Evolutionary conservation across 2,888 invertebrate species (phyloP), one percentile per base, ranked within the genome.

Genomic region (Oeneis ivallda): DNA sequence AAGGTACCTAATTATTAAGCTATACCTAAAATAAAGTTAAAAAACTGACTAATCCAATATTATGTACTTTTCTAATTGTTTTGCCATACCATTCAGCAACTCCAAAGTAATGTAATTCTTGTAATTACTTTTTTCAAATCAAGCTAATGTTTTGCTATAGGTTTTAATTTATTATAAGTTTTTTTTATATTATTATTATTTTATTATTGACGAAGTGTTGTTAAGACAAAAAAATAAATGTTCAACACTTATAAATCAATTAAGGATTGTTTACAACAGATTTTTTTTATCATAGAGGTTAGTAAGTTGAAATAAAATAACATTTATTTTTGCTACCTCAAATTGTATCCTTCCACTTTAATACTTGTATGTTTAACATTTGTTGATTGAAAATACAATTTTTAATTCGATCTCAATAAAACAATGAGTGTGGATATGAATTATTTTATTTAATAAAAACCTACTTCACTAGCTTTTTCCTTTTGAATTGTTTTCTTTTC

Each of bases 401-500:
- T 45, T 62, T 54, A 34, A 45, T 54, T 43, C 2, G 34, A 54
- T 61, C 63, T 67, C 52, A 64, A 68, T 64, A 56, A 63, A 64
- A 60, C 66, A 69, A 68, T 45, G 56, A 62, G 56, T 69, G 66
- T 69, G 34, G 53, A 69, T 34, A 54, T 59, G 10, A 45, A 59
- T 43, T 66, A 54, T 59, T 72, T 72, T 67, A 67, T 70, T 70
- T 50, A 57, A 65, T 19, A n/a, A 53, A 58, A 76, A 75, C 79
- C 64, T 75, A 79, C 75, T 86, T 87, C 43, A 75, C 72, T 62
- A 81, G 78, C 69, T 84, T 87, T 72, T 86, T 88, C 76, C 87
- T 89, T 72, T 85, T 86, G 39, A 87, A 79, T 59, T 84, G 86
- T 75, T 88, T 91, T 66, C 88, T 82, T 71, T 90, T 91, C 69